These are phyloP conservation scores for Lumbricus terrestris DNA, from an alignment of 2,888 invertebrate species.

Conservation along the genomic window DNA sequence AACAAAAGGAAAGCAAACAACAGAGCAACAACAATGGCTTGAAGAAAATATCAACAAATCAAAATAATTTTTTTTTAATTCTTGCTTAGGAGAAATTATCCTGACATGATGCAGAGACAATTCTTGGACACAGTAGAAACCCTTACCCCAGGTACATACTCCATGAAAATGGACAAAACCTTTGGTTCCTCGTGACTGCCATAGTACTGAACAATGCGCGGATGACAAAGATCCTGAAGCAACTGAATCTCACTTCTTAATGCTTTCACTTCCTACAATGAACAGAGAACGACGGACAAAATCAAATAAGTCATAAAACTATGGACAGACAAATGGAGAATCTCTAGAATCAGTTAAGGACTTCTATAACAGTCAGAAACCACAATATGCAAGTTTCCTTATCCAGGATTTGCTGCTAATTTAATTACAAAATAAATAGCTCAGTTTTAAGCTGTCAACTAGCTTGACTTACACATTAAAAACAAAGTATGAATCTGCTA, in stretches of 20 bases:
- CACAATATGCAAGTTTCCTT: not conserved
- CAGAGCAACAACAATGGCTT: not conserved
- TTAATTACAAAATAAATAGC: not conserved
- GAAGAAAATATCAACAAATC: not conserved
- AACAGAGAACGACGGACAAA: not conserved
- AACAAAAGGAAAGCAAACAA: not conserved
- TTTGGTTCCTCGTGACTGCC: slow-evolving; percentile 54
- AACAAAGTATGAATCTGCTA: no score
- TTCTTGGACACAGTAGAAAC: not conserved
- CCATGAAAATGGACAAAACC: slow-evolving; percentile 62
- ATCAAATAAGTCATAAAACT: no score
- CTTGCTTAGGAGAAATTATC: not conserved
- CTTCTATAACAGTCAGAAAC: not conserved
- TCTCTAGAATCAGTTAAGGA: not conserved
- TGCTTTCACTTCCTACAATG: slow-evolving; percentile 57
- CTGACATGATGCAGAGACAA: not conserved
- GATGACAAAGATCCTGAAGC: slow-evolving; percentile 58
- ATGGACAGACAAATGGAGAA: not conserved
- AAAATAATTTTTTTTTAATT: not conserved
- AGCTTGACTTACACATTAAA: not conserved
- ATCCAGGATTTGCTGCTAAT: not conserved
- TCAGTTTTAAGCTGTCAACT: not conserved
- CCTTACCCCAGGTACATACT: slow-evolving; percentile 61
- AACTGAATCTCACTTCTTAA: slow-evolving; percentile 60
- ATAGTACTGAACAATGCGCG: slow-evolving; percentile 60